Evolutionary conservation across 1,140 invertebrate genomes (phyloP), one percentile per base, ranked within the genome.

Genomic region (Atopsyche davidsoni): DNA sequence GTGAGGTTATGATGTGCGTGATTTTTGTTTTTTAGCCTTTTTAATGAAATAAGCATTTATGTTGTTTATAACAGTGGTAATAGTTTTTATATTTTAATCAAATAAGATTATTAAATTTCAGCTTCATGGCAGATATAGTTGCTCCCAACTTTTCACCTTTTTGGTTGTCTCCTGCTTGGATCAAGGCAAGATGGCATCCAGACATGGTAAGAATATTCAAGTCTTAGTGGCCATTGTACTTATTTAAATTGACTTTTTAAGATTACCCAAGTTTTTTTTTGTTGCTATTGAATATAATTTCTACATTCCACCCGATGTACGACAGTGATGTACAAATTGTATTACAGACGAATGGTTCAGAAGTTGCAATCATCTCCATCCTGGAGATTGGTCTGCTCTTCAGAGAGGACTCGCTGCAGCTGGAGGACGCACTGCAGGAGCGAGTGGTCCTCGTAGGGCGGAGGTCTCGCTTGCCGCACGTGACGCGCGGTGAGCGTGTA

Each of bases 361-460:
- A 45, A 4, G 24, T 28, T 3, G 11, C 6, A n/a, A 32, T 51
- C 9, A 44, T 45, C 11, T 38, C n/a, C 25, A 47, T 58, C 17
- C 24, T 58, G 4, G 51, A 54, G 10, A 24, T 44, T 17, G 55
- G 55, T 14, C 44, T 58, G 16, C 14, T 58, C 17, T 58, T 58
- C 46, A 31, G 43, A 10, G 51, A 54, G 31, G 55, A 58, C 32
- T 28, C 51, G 1, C 16, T 54, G 4, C 10, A 17, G 14, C 21
- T 58, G 11, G 55, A 58, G 36, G 38, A 47, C 23, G 46, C 21
- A 10, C 23, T 51, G 25, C 49, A 51, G 36, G 28, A 39, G 9
- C 40, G 45, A 11, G 32, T 25, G 6, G 19, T 22, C 14, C 34
- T 14, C 11, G 18, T n/a, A 14, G 22, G 0, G 41, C 16, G 21